Evolutionary conservation across 2,888 invertebrate genomes (phyloP).

Genomic region (Leptothorax acervorum): DNA sequence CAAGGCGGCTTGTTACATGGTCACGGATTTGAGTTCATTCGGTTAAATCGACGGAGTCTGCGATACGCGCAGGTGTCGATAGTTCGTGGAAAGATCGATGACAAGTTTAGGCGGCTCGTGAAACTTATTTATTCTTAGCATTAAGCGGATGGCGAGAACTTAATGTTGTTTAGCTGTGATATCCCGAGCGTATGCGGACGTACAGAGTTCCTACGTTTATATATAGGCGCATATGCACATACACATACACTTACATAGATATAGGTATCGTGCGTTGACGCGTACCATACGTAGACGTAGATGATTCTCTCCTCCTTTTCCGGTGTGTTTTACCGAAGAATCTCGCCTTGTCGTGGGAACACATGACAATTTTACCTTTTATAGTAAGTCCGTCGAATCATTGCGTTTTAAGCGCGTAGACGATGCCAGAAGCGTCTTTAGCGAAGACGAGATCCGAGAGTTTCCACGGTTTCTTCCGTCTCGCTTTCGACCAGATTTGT

Average conservation of each 20-base stretch:
- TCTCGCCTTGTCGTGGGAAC: constrained; percentile 65
- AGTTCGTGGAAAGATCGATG: constrained; percentile 40
- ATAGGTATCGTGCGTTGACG: constrained; percentile 65
- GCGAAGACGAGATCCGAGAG: not conserved
- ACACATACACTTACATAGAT: constrained; percentile 51
- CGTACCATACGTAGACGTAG: constrained; percentile 63
- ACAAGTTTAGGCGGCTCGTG: constrained; percentile 35
- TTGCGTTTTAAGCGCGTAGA: constrained; percentile 47
- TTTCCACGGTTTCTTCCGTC: constrained; percentile 20
- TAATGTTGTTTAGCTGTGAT: constrained; percentile 84
- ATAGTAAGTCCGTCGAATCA: constrained; percentile 44
- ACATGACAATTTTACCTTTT: constrained; percentile 66
- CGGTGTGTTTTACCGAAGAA: constrained; percentile 59
- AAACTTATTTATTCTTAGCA: constrained; percentile 82
- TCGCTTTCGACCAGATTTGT: constrained; percentile 16
- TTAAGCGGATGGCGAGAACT: constrained; percentile 78
- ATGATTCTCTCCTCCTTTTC: constrained; percentile 50
- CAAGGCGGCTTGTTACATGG: constrained; percentile 23
- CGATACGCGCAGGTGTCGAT: constrained; percentile 22
- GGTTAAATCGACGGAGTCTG: constrained; percentile 17
- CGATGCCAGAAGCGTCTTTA: constrained; percentile 14
- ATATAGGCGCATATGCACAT: constrained; percentile 65
- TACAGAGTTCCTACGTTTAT: constrained; percentile 84
- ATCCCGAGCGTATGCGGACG: constrained; percentile 82
- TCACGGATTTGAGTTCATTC: not conserved